phyloP scores from a whole-genome alignment of 2,797 vertebrate genomes.

The Dallia pectoralis region DNA sequence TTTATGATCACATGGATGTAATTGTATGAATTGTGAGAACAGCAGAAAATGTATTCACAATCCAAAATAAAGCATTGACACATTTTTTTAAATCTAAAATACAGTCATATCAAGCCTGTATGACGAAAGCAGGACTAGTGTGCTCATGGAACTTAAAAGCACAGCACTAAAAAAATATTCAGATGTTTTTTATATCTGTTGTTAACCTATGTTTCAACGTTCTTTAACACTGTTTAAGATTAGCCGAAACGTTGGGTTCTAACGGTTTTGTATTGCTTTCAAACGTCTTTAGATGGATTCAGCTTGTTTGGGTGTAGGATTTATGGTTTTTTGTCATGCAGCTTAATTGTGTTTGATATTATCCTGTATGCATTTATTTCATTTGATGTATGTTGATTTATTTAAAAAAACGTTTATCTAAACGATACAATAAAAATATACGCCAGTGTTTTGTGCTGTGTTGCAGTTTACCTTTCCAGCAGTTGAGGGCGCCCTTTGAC shows the following conservation, averaged over 20 bases:
- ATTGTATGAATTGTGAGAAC: neutral
- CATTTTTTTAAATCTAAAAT: too few relatives aligned
- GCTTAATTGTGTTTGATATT: neutral
- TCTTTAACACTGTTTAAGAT: neutral
- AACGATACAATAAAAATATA: neutral
- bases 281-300: neutral
- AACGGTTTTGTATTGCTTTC: neutral
- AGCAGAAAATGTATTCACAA: neutral
- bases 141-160: conserved; percentile 32
- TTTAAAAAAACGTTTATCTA: neutral
- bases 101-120: too few relatives aligned
- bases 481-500: neutral
- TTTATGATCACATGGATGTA: neutral
- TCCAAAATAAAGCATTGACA: neutral
- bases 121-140: neutral
- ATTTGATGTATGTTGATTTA: neutral
- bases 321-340: neutral
- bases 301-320: neutral
- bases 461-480: neutral
- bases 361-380: neutral
- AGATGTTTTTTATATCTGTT: neutral
- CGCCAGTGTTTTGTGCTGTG: neutral
- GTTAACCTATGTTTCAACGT: neutral
- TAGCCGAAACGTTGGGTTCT: neutral
- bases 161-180: too few relatives aligned